Evolutionary conservation across 1,140 invertebrate genomes (phyloP), one percentile per base, ranked within the genome.

Genomic region (Mizuhopecten yessoensis): DNA sequence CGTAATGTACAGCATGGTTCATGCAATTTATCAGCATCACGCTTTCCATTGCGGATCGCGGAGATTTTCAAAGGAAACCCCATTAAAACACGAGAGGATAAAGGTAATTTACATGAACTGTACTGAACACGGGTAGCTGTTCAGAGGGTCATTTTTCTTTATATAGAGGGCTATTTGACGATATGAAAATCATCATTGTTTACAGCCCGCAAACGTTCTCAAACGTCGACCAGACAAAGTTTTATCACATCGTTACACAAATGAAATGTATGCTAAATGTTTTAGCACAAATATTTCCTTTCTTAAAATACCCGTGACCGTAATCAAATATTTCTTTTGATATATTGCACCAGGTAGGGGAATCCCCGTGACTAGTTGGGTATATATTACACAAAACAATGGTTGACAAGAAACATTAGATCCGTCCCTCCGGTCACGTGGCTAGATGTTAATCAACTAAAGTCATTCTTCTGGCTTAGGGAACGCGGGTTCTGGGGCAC

Each of bases 401-500:
- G 11, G n/a, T 29, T n/a, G 57, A 75, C 57, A 29, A 75, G 57
- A 75, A 75, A 75, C n/a, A n/a, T 0, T 29, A 29, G 9, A 75
- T 3, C 57, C 29, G 57, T 3, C 57, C n/a, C 29, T 75, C 9
- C n/a, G 57, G 29, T 75, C 57, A 75, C 57, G 9, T n/a, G n/a
- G 57, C 5, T 75, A 45, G 23, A n/a, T 29, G 15, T 9, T 13
- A 75, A 75, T 75, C 57, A 75, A n/a, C 57, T 29, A 75, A 29
- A 17, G n/a, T n/a, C 42, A 45, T 1, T 45, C 0, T 29, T 29
- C 23, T 75, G 57, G n/a, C 57, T n/a, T 75, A 75, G 57, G 57
- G 57, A 75, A 75, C 57, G 57, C 57, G 57, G 29, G 57, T n/a
- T n/a, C 57, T 39, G 57, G 57, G 57, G 57, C 57, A 75, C 57